Conservation (phyloP, 37 sponge, comb jelly and placozoan species). For the Aphrocallistes beatrix region DNA sequence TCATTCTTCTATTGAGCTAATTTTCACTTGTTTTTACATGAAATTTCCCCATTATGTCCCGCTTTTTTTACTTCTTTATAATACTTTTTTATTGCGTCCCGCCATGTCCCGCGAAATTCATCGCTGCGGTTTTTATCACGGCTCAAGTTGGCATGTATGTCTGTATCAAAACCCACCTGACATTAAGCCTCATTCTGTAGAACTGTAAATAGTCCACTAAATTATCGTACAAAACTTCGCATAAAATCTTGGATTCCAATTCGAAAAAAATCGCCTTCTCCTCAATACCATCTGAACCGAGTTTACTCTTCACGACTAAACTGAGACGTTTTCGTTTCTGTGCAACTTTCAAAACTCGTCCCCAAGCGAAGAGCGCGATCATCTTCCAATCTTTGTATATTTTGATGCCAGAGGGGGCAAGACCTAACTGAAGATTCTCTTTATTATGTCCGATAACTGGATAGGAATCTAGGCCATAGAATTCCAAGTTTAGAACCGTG, state of each 20-base stretch:
- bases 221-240: slow-evolving; percentile 14
- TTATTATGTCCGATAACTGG: not conserved
- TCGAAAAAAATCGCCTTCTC: not conserved
- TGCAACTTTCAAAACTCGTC: not conserved
- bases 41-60: too few species aligned
- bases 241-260: not conserved
- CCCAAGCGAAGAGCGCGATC: slow-evolving; percentile 8
- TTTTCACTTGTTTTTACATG: too few species aligned
- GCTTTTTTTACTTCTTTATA: too few species aligned
- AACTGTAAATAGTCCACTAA: slow-evolving; percentile 4
- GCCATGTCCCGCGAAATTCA: too few species aligned
- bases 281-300: not conserved
- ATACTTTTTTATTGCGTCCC: too few species aligned
- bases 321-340: not conserved
- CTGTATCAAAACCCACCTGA: not conserved
- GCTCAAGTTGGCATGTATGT: too few species aligned
- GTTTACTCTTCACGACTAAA: not conserved
- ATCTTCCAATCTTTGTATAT: not conserved
- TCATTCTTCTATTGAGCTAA: too few species aligned
- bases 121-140: too few species aligned
- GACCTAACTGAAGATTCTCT: not conserved
- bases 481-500: slow-evolving; percentile 10
- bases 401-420: slow-evolving; percentile 2
- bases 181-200: slow-evolving; percentile 15
- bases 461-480: slow-evolving; percentile 6